Evolutionary conservation across 2,797 vertebrate species (phyloP).

Genomic region (Alosa sapidissima): DNA sequence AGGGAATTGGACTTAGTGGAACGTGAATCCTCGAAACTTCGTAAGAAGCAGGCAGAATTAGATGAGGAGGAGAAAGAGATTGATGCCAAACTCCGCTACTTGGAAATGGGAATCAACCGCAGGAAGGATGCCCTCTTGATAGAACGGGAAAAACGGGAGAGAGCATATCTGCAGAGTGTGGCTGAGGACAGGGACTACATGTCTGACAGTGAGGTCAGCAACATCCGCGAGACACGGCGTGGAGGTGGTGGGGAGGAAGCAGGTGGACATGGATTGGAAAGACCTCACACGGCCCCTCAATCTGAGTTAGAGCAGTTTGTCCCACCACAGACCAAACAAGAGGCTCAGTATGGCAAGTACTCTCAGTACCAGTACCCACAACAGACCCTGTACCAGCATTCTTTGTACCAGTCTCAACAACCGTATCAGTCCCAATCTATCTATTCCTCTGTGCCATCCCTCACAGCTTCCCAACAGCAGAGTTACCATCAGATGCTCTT

Average conservation of each 20-base stretch:
- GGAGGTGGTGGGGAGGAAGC: conserved; percentile 71
- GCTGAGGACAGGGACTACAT: conserved; percentile 98
- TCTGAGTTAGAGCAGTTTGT: conserved; percentile 92
- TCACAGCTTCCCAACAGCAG: conserved; percentile 86
- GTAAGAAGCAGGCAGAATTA: conserved; percentile 96
- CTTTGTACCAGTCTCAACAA: conserved; percentile 87
- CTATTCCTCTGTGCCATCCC: conserved; percentile 93
- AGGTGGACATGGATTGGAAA: conserved; percentile 81
- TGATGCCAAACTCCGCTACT: conserved; percentile 94
- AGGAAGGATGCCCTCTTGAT: conserved; percentile 94
- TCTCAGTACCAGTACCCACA: conserved; percentile 90
- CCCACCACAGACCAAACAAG: conserved; percentile 90
- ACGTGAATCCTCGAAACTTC: conserved; percentile 96
- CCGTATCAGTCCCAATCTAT: conserved; percentile 94
- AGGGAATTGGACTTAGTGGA: conserved; percentile 95
- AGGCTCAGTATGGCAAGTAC: conserved; percentile 88
- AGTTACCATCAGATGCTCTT: conserved; percentile 92
- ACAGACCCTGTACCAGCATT: conserved; percentile 80
- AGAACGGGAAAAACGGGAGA: conserved; percentile 95
- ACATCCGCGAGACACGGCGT: conserved; percentile 84
- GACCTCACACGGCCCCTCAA: conserved; percentile 93
- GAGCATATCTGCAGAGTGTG: conserved; percentile 96
- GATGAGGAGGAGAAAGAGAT: conserved; percentile 99
- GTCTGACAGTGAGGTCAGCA: conserved; percentile 98
- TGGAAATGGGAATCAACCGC: conserved; percentile 98